Evolutionary conservation across 2,888 invertebrate species (phyloP).

Genomic region (Dilophus febrilis): DNA sequence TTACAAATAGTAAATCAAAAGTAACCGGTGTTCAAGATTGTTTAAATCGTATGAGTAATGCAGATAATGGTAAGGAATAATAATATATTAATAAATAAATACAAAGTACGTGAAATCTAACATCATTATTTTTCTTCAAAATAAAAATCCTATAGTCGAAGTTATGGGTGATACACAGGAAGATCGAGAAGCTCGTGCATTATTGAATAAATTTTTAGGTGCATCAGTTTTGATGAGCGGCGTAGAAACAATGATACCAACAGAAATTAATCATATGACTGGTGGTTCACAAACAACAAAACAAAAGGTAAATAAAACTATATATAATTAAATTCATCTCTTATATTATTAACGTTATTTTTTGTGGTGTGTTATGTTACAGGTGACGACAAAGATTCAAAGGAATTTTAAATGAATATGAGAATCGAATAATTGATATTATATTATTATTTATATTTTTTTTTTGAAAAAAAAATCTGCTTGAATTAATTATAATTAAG

Average conservation of each 20-base stretch:
- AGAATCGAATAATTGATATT: no score
- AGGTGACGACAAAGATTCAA: no score
- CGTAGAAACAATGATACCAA: slow-evolving; percentile 38
- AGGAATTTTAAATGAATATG: no score
- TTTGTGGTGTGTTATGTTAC: no score
- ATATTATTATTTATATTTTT: no score
- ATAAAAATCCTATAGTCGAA: slow-evolving; percentile 31
- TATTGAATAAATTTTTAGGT: slow-evolving; percentile 69
- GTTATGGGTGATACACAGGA: slow-evolving; percentile 47
- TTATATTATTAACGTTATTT: no score
- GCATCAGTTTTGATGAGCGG: slow-evolving; percentile 65
- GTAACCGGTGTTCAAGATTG: slow-evolving; percentile 62
- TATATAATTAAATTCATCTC: no score
- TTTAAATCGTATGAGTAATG: slow-evolving; percentile 59
- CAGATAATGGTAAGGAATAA: slow-evolving; percentile 39
- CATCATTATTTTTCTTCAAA: not conserved
- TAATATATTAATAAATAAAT: not conserved
- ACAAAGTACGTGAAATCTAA: not conserved
- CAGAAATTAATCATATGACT: slow-evolving; percentile 13
- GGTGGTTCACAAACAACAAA: not conserved
- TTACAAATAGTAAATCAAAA: slow-evolving; percentile 51
- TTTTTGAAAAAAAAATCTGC: no score
- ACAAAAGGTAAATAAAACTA: not conserved
- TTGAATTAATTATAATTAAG: no score
- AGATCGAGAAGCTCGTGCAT: slow-evolving; percentile 53